Evolutionary conservation across 2,797 vertebrate species (phyloP).

Genomic region (Bucorvus abyssinicus): DNA sequence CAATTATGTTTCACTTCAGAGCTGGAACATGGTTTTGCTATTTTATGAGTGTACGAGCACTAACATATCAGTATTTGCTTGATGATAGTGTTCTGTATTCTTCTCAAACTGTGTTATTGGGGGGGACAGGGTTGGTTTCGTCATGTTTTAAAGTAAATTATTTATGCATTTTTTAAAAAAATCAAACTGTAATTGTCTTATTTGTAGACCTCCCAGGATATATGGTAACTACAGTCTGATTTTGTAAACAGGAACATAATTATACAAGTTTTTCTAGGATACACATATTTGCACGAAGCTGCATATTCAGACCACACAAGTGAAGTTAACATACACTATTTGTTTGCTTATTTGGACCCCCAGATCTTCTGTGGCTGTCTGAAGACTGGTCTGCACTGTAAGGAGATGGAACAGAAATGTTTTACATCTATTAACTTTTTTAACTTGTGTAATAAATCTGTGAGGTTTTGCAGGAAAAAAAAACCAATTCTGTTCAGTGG

Average conservation of each 20-base stretch:
- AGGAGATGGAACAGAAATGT: neutral
- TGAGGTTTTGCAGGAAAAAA: neutral
- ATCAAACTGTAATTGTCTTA: conserved; percentile 23
- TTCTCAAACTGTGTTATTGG: neutral
- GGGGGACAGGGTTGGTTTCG: neutral
- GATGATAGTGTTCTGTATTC: conserved; percentile 31
- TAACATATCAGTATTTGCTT: conserved; percentile 51
- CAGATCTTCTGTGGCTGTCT: neutral
- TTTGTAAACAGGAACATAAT: neutral
- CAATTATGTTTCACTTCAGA: conserved; percentile 22
- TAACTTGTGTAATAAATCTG: neutral
- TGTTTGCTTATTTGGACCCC: neutral
- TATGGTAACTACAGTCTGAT: neutral
- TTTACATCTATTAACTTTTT: neutral
- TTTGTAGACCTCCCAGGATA: conserved; percentile 44
- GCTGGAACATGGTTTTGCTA: conserved; percentile 21
- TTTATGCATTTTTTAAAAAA: conserved; percentile 23
- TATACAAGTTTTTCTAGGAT: neutral
- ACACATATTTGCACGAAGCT: neutral
- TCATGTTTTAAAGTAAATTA: conserved; percentile 57
- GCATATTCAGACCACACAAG: neutral
- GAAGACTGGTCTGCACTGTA: neutral
- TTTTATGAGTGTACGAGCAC: conserved; percentile 41
- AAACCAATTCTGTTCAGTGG: neutral
- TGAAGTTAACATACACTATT: neutral